phyloP scores from a whole-genome alignment of 2,113 vertebrate species.

The Cryptotis parvus region DNA sequence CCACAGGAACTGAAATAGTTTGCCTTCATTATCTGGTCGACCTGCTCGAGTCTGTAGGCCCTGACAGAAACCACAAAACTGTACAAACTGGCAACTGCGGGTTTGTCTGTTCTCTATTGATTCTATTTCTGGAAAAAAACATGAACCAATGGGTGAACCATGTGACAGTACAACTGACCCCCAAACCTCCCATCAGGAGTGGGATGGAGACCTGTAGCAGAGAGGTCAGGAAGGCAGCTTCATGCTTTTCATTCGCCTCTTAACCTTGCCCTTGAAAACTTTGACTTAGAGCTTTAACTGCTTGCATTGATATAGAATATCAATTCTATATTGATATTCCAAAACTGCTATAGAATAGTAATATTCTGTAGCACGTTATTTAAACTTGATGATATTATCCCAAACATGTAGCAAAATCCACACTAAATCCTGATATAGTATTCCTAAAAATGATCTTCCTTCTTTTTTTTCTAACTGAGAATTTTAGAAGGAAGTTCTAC shows the following conservation, averaged over 20 bases:
- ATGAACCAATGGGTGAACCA: conserved; percentile 83
- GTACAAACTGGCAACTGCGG: conserved; percentile 89
- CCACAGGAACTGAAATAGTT: conserved; percentile 93
- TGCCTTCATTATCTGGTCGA: conserved; percentile 91
- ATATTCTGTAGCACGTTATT: not conserved
- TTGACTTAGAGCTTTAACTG: conserved; percentile 59
- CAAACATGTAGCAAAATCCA: not conserved
- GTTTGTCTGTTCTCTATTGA: conserved; percentile 92
- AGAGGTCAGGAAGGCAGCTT: conserved; percentile 64
- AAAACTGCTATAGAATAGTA: not conserved
- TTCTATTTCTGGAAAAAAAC: conserved; percentile 89
- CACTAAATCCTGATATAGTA: not conserved
- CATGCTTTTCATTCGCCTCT: conserved; percentile 66
- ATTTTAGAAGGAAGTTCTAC: not conserved
- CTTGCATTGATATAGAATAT: not conserved
- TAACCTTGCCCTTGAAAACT: conserved; percentile 61
- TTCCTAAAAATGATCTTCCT: not conserved
- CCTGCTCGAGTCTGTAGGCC: conserved; percentile 87
- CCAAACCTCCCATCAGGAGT: conserved; percentile 73
- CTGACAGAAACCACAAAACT: conserved; percentile 90
- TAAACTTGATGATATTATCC: conserved; percentile 21
- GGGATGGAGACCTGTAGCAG: conserved; percentile 76
- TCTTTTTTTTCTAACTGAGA: conserved; percentile 25
- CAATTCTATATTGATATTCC: too few relatives aligned
- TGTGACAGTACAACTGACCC: conserved; percentile 84